Evolutionary conservation across 2,888 invertebrate genomes (phyloP).

Genomic region (Yponomeuta evonymella): DNA sequence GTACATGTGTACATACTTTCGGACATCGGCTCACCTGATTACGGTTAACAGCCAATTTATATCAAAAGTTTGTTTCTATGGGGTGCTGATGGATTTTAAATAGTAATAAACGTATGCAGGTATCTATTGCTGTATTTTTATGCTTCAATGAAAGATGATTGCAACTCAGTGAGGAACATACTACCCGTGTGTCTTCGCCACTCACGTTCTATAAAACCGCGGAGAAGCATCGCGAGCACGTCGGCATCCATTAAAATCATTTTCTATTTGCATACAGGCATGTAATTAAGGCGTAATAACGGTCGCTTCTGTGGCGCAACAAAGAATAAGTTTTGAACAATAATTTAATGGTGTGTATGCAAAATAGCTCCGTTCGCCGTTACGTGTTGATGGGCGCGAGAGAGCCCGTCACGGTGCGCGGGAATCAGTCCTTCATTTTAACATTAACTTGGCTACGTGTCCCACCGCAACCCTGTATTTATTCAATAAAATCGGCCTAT

Average conservation of each 20-base stretch:
- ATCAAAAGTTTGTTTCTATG: neutral
- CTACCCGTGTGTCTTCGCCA: slow-evolving; percentile 30
- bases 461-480: slow-evolving; percentile 6
- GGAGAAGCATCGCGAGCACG: slow-evolving; percentile 50
- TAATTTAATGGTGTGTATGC: slow-evolving; percentile 76
- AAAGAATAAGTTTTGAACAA: slow-evolving; percentile 75
- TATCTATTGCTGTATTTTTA: neutral
- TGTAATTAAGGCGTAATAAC: slow-evolving; percentile 73
- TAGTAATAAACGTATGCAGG: neutral
- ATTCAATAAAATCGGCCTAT: slow-evolving; percentile 13
- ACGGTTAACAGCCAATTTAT: neutral
- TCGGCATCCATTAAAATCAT: slow-evolving; percentile 60
- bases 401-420: slow-evolving; percentile 66
- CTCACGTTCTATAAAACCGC: slow-evolving; percentile 48
- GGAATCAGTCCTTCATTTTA: slow-evolving; percentile 72
- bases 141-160: neutral
- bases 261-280: slow-evolving; percentile 71
- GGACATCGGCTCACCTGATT: neutral
- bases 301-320: slow-evolving; percentile 66
- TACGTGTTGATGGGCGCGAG: slow-evolving; percentile 71
- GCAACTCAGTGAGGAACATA: slow-evolving; percentile 14
- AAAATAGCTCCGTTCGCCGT: slow-evolving; percentile 67
- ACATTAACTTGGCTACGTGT: slow-evolving; percentile 58
- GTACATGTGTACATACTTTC: neutral
- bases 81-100: neutral